Evolutionary conservation across 35 echinoderm and acorn worm species (phyloP), one percentile per base, ranked within the genome.

Genomic region (Patiria miniata): DNA sequence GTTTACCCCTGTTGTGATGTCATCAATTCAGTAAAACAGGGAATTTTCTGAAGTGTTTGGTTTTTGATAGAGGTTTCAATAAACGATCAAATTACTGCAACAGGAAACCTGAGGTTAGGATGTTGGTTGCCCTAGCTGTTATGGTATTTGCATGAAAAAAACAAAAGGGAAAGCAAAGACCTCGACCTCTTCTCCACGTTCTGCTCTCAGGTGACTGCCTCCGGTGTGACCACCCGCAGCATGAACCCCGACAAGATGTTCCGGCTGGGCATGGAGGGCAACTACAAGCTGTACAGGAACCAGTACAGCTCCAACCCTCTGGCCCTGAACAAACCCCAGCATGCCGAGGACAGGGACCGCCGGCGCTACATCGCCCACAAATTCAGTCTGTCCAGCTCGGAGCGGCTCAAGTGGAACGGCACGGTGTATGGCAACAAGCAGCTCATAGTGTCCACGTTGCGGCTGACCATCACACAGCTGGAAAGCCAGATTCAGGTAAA

Each of bases 241-340:
- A 73, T 73, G 65, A 73, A 87, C 77, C 33, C 73, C 19, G 86
- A 87, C 76, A 73, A 30, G 30, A 73, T 93, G 47, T 99, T 92
- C 89, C 93, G 93, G 28, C 87, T 99, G 22, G 96, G 96, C 19
- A 81, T 99, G 92, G 96, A 99, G 83, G 96, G 92, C 19, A 99
- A 79, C 32, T 99, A 99, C 58, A 99, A 99, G 79, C 79, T 94
- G 1, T 99, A 99, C 81, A 91, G 89, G 86, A 99, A 99, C 76
- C 89, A 87, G 83, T 99, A 88, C 77, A 87, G 79, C n/a, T 52
- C 39, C 5, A 99, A 92, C 60, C 36, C 85, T 29, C 90, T 99
- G 8, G 96, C 89, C 29, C 69, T 99, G 23, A 99, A 94, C 79
- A 99, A 99, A 78, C 96, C 96, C 5, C 96, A 99, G 87, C 96